phyloP scores from a whole-genome alignment of 2,888 invertebrate genomes.

The Trypoxylon attenuatum region DNA sequence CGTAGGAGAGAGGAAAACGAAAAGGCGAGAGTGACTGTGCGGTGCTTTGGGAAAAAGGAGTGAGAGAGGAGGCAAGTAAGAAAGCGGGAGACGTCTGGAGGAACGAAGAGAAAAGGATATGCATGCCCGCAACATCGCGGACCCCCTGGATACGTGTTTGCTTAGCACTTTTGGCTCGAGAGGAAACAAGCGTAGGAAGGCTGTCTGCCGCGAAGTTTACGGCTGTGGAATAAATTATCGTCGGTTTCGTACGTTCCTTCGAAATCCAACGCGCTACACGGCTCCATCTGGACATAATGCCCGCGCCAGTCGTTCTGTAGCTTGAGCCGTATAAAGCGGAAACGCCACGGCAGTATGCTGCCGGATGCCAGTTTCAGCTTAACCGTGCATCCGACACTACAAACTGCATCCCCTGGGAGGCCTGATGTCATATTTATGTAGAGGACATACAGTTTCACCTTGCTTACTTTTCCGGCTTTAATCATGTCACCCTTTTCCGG shows the following conservation, averaged over 20 bases:
- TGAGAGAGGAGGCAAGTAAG: not conserved
- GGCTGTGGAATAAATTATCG: constrained; percentile 64
- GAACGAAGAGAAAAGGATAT: constrained; percentile 8
- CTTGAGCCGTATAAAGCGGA: constrained; percentile 1
- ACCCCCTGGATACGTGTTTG: constrained; percentile 55
- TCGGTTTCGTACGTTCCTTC: constrained; percentile 53
- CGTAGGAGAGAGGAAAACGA: constrained; percentile 21
- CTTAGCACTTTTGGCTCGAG: constrained; percentile 57
- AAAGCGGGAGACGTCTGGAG: not conserved
- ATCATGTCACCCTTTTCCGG: no score
- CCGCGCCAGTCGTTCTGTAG: constrained; percentile 15
- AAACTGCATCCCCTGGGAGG: no score
- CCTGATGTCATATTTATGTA: no score
- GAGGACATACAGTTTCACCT: no score
- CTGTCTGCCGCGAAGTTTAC: constrained; percentile 56
- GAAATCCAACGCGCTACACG: constrained; percentile 42
- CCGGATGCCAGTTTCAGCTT: no score
- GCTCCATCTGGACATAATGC: no score
- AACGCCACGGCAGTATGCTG: no score
- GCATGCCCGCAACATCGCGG: constrained; percentile 36
- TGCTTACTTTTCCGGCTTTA: no score
- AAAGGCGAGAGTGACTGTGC: not conserved
- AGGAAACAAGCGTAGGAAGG: constrained; percentile 59
- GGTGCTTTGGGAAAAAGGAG: no score
- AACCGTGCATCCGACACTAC: no score